Percentiles rank a stretch among this genome's conserved stretches.
Evolutionary conservation across 1,140 invertebrate genomes (phyloP).

Genomic region (Dendroctonus valens): DNA sequence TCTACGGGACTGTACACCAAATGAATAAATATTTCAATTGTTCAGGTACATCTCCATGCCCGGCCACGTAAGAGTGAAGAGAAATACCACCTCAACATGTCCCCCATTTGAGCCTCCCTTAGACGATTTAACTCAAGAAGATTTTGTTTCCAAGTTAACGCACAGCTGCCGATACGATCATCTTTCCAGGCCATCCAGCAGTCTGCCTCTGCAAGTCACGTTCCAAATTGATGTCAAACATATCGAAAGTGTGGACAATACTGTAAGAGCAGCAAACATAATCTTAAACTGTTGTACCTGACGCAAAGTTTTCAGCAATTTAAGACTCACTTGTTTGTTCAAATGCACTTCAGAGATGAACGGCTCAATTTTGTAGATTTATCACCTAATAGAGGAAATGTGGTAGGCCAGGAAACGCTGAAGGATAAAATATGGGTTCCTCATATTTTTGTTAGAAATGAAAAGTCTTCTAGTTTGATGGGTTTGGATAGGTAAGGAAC

Average conservation of each 20-base stretch:
- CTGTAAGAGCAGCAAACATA: conserved; percentile 43
- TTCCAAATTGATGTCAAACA: conserved; percentile 47
- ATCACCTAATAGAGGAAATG: conserved; percentile 63
- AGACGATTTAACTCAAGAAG: conserved; percentile 61
- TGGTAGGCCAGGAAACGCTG: conserved; percentile 68
- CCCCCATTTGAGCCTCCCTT: conserved; percentile 20
- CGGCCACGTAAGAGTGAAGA: neutral
- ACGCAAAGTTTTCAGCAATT: conserved; percentile 63
- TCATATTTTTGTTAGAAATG: conserved; percentile 76
- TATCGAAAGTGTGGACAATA: conserved; percentile 48
- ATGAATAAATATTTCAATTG: too few relatives aligned
- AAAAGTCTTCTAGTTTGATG: conserved; percentile 72
- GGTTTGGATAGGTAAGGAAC: conserved; percentile 58
- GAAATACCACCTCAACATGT: conserved; percentile 16
- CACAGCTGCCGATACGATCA: conserved; percentile 74
- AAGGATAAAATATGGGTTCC: conserved; percentile 74
- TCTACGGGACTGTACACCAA: too few relatives aligned
- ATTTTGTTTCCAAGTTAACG: conserved; percentile 67
- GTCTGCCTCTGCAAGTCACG: conserved; percentile 39
- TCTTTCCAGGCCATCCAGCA: conserved; percentile 60
- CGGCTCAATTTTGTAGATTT: conserved; percentile 64
- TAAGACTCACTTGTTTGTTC: conserved; percentile 74
- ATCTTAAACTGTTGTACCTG: too few relatives aligned
- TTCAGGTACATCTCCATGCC: too few relatives aligned
- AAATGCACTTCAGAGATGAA: conserved; percentile 70